Evolutionary conservation across 2,797 vertebrate genomes (phyloP).

Genomic region (Acestrorhynchus altus): DNA sequence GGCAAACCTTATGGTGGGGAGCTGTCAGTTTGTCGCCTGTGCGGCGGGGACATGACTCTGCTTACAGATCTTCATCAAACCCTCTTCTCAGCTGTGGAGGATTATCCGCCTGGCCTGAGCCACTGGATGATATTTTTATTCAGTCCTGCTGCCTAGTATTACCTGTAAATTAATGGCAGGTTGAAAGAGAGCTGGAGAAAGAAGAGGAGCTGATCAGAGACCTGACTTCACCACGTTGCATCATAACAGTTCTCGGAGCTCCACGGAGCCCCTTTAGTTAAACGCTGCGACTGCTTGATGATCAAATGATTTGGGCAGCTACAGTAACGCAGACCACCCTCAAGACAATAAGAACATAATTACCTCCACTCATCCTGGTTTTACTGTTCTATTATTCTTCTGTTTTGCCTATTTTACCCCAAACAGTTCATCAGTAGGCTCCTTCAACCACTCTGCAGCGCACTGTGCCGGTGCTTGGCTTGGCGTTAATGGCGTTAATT

Average conservation of each 20-base stretch:
- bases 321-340: conserved; percentile 33
- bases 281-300: not conserved
- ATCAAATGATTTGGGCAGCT: conserved; percentile 35
- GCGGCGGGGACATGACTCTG: conserved; percentile 34
- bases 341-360: conserved; percentile 4
- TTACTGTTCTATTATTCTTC: not conserved
- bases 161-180: conserved; percentile 44
- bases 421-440: not conserved
- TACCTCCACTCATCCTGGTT: conserved; percentile 5
- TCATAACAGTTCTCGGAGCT: conserved; percentile 18
- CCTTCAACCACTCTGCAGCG: not conserved
- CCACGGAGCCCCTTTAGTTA: conserved; percentile 16
- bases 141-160: not conserved
- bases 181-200: conserved; percentile 18
- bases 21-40: conserved; percentile 33
- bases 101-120: conserved; percentile 29
- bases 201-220: conserved; percentile 30
- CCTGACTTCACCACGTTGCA: conserved; percentile 46
- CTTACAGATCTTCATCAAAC: conserved; percentile 29
- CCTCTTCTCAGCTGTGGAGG: conserved; percentile 17
- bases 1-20: conserved; percentile 8
- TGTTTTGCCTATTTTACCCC: not conserved
- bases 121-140: conserved; percentile 21
- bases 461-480: not conserved
- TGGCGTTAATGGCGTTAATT: conserved; percentile 33